A percentile compares a stretch with the other conserved stretches of the same genome.
phyloP scores from a whole-genome alignment of 2,888 invertebrate species.

The Lasioglossum lativentre region DNA sequence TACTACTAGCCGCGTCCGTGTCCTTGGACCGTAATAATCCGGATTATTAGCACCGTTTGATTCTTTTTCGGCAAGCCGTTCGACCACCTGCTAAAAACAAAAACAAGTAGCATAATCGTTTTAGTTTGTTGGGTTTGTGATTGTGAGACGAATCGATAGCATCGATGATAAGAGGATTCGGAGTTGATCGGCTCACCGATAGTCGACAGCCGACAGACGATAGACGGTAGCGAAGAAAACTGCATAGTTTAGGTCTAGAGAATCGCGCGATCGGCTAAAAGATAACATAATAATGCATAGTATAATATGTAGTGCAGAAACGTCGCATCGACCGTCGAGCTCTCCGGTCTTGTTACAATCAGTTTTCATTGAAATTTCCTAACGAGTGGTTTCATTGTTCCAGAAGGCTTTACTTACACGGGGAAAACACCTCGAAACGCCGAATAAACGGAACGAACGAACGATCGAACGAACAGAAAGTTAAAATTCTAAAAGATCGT shows the following conservation, averaged over 20 bases:
- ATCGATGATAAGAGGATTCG: not conserved
- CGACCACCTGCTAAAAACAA: not conserved
- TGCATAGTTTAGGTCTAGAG: not conserved
- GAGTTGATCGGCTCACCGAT: not conserved
- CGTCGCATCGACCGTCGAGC: constrained; percentile 21
- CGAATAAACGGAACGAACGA: constrained; percentile 29
- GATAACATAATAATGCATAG: not conserved
- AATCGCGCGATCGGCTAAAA: not conserved
- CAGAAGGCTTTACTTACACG: constrained; percentile 14
- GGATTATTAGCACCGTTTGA: not conserved
- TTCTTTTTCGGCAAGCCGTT: not conserved
- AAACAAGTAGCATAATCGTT: not conserved
- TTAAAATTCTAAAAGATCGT: not conserved
- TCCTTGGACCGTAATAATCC: not conserved
- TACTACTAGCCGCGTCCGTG: not conserved
- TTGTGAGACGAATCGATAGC: not conserved
- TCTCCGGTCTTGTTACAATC: constrained; percentile 25
- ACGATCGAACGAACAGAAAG: constrained; percentile 35
- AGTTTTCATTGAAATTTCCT: constrained; percentile 28
- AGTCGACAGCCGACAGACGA: not conserved
- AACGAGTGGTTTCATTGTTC: not conserved
- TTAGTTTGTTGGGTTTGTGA: not conserved
- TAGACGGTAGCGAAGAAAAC: not conserved
- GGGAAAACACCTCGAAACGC: constrained; percentile 19
- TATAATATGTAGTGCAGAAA: not conserved